Evolutionary conservation across 2,113 vertebrate genomes (phyloP).

Genomic region (Corythornis madagascariensis): DNA sequence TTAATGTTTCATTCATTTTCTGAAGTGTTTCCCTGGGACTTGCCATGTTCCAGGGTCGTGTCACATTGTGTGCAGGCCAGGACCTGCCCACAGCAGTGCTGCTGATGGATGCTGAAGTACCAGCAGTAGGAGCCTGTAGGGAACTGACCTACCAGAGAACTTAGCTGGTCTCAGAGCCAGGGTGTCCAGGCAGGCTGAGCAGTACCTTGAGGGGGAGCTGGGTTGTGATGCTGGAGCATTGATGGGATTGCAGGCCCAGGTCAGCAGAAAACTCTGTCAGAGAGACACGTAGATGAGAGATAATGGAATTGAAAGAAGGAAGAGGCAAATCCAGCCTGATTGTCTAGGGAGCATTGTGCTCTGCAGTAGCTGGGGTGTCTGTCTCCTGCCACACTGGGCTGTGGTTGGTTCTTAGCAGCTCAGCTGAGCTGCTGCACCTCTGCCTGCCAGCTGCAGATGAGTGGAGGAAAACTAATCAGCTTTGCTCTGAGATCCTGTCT

Average conservation of each 20-base stretch:
- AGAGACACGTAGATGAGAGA: not conserved
- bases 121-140: not conserved
- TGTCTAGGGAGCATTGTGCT: not conserved
- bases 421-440: not conserved
- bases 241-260: not conserved
- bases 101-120: not conserved
- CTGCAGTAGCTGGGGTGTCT: not conserved
- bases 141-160: not conserved
- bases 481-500: not conserved
- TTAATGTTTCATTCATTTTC: not conserved
- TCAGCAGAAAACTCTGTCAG: not conserved
- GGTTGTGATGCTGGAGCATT: not conserved
- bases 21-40: not conserved
- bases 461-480: not conserved
- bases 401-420: not conserved
- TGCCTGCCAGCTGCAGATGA: fast-evolving
- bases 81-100: not conserved
- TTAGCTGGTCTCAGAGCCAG: not conserved
- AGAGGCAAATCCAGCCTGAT: not conserved
- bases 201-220: not conserved
- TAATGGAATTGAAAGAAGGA: not conserved
- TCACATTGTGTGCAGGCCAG: not conserved
- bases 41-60: not conserved
- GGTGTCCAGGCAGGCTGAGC: not conserved
- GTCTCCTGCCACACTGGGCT: not conserved